Conservation (phyloP, 2,888 invertebrate genomes). For the Macrosiphum euphorbiae region DNA sequence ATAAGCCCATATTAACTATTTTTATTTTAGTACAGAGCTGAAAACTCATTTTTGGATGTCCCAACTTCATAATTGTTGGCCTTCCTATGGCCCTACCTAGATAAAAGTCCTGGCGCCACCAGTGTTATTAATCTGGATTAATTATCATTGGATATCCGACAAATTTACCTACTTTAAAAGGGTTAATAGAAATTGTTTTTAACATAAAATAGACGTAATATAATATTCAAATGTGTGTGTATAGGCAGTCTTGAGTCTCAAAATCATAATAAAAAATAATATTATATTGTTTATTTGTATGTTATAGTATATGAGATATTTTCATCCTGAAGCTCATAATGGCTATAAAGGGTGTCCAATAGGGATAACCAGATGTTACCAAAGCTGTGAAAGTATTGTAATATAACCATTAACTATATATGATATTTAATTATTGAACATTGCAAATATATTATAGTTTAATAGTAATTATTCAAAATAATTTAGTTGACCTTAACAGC, state of each 20-base stretch:
- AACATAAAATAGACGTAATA: background rate
- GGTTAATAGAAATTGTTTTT: background rate
- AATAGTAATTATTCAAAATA: background rate
- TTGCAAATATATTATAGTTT: background rate
- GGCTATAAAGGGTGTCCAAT: background rate
- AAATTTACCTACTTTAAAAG: background rate
- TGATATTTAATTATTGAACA: background rate
- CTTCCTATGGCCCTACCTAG: background rate
- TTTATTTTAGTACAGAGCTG: background rate
- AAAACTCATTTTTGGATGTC: background rate
- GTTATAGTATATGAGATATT: background rate
- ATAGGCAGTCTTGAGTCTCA: no score
- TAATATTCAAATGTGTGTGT: no score
- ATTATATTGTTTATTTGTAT: background rate
- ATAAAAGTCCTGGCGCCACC: background rate
- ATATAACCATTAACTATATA: background rate
- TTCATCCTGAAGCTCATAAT: background rate
- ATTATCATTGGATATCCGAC: background rate
- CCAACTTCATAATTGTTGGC: background rate
- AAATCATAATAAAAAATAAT: background rate
- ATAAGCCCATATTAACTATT: background rate
- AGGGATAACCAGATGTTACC: background rate
- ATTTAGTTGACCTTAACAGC: background rate
- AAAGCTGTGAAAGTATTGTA: background rate
- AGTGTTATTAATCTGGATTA: background rate